Evolutionary conservation across 2,888 invertebrate species (phyloP).

Genomic region (Nomada ruficornis): DNA sequence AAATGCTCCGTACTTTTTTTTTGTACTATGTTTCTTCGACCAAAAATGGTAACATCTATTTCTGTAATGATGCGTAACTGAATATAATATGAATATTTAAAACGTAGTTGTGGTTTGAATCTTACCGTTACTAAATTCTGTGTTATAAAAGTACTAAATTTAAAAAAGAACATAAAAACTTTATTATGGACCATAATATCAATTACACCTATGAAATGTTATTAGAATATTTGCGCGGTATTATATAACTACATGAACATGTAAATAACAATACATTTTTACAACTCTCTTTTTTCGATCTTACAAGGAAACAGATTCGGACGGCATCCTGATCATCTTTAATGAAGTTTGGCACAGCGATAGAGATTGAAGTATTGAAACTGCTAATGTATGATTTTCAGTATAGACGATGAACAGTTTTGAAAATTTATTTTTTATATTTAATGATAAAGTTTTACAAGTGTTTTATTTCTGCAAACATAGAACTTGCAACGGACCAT

Average conservation of each 20-base stretch:
- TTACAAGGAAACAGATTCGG: not conserved
- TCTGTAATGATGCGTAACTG: constrained; percentile 27
- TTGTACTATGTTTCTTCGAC: constrained; percentile 29
- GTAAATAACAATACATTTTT: constrained; percentile 53
- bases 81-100: constrained; percentile 35
- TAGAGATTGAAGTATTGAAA: too few species aligned
- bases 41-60: constrained; percentile 22
- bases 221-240: constrained; percentile 56
- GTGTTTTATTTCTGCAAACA: too few species aligned
- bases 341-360: too few species aligned
- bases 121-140: not conserved
- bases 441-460: too few species aligned
- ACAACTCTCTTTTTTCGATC: constrained; percentile 9
- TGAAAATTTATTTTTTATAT: too few species aligned
- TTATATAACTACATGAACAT: constrained; percentile 44
- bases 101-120: constrained; percentile 12
- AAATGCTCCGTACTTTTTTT: constrained; percentile 28
- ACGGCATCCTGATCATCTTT: too few species aligned
- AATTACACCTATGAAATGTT: constrained; percentile 69
- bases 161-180: constrained; percentile 80
- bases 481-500: too few species aligned
- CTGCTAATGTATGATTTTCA: too few species aligned
- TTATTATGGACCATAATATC: constrained; percentile 79
- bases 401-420: too few species aligned
- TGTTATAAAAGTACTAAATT: constrained; percentile 8